Percentiles rank a stretch among this genome's conserved stretches.
Evolutionary conservation across 2,113 vertebrate genomes (phyloP).

Genomic region (Clarias batrachus): DNA sequence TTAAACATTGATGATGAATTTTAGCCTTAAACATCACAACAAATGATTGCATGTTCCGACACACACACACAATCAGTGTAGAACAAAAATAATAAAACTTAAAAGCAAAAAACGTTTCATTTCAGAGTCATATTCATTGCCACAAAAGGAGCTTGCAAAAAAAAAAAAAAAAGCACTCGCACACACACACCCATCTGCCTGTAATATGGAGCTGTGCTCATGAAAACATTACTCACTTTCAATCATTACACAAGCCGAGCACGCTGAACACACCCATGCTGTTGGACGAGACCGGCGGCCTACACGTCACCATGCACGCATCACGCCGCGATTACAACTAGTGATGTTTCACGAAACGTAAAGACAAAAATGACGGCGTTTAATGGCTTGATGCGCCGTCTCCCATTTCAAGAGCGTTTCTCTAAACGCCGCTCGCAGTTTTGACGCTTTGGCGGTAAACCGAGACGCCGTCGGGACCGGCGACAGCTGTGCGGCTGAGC

Average conservation of each 20-base stretch:
- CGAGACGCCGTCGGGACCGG: neutral
- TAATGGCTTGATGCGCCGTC: neutral
- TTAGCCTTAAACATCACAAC: neutral
- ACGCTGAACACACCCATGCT: neutral
- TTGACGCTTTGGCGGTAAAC: neutral
- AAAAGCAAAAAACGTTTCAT: neutral
- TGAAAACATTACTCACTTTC: neutral
- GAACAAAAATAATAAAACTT: too few species aligned
- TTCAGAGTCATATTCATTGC: neutral
- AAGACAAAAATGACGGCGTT: neutral
- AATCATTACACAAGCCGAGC: neutral
- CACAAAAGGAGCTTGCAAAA: neutral
- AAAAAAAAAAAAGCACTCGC: neutral
- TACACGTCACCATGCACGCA: too few species aligned
- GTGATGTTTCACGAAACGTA: neutral
- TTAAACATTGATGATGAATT: neutral
- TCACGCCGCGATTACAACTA: neutral
- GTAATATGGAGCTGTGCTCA: neutral
- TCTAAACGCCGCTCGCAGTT: neutral
- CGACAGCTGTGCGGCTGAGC: neutral
- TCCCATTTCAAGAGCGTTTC: conserved; percentile 21
- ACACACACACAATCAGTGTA: neutral
- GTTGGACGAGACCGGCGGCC: neutral
- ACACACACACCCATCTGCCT: neutral
- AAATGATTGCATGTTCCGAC: neutral